These are phyloP conservation scores for Eupithecia centaureata DNA, from an alignment of 2,888 invertebrate species.

Conservation along the genomic window DNA sequence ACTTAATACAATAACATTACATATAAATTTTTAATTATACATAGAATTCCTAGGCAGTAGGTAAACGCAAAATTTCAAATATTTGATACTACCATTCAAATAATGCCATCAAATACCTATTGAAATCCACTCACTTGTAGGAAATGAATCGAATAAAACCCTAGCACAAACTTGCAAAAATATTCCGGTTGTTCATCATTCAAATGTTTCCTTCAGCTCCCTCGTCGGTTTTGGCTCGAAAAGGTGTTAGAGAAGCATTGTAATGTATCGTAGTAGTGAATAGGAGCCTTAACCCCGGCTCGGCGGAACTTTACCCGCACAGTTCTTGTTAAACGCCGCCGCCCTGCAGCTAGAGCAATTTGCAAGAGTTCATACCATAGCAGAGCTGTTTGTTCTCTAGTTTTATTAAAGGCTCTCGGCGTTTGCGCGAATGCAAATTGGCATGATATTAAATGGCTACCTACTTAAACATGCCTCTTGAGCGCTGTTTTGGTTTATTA, in stretches of 20 bases:
- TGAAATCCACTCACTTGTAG: background rate
- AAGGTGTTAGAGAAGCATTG: background rate
- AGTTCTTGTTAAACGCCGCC: slow-evolving; percentile 75
- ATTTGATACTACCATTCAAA: background rate
- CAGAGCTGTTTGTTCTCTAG: slow-evolving; percentile 69
- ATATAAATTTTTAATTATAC: no score
- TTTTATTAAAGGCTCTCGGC: slow-evolving; percentile 74
- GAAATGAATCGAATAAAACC: background rate
- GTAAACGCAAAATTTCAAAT: background rate
- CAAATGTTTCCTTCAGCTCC: background rate
- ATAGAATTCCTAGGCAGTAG: background rate
- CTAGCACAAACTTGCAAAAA: background rate
- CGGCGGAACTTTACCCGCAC: slow-evolving; percentile 70
- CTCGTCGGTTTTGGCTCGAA: background rate
- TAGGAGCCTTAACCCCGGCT: slow-evolving; percentile 58
- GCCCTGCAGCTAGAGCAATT: slow-evolving; percentile 78
- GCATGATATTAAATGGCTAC: slow-evolving; percentile 63
- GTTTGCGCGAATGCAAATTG: slow-evolving; percentile 68
- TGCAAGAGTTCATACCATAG: slow-evolving; percentile 76
- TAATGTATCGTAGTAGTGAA: background rate
- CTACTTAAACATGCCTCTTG: slow-evolving; percentile 25
- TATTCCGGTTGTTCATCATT: background rate
- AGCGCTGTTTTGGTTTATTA: slow-evolving; percentile 7
- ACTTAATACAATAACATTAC: no score
- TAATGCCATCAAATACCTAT: background rate